Conservation (phyloP, 2,888 invertebrate genomes). For the Cataglyphis rosenhaueri region DNA sequence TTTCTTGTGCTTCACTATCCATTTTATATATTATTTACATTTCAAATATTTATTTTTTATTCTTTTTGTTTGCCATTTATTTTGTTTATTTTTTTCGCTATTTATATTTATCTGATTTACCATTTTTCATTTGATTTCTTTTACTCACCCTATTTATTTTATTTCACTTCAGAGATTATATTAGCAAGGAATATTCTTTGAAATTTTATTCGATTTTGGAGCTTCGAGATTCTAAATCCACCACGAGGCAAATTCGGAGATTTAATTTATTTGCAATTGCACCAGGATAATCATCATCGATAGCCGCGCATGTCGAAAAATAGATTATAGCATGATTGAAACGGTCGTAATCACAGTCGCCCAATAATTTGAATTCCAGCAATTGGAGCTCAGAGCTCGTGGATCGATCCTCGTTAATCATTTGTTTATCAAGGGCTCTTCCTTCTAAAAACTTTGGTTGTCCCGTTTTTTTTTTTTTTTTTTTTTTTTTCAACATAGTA, state of each 20-base stretch:
- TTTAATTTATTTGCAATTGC: constrained; percentile 25
- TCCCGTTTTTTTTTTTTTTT: background rate
- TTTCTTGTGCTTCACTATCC: background rate
- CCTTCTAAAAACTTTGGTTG: background rate
- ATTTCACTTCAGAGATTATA: background rate
- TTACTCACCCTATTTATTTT: background rate
- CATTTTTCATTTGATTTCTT: background rate
- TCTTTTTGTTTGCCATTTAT: background rate
- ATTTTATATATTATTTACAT: background rate
- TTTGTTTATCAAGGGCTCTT: background rate
- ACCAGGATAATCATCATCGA: constrained; percentile 17
- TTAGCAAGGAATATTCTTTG: background rate
- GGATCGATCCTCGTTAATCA: background rate
- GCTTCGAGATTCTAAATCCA: background rate
- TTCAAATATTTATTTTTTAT: background rate
- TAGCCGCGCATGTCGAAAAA: background rate
- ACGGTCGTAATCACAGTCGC: constrained; percentile 12
- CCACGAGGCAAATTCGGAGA: background rate
- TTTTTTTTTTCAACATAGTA: background rate
- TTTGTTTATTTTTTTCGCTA: background rate
- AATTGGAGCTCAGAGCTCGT: background rate
- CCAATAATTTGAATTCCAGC: constrained; percentile 24
- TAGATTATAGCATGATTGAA: constrained; percentile 25
- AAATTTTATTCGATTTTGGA: background rate
- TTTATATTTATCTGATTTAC: background rate